A percentile compares a stretch with the other conserved stretches of the same genome.
Evolutionary conservation across 2,113 vertebrate genomes (phyloP).

Genomic region (Neodon shergylaensis): DNA sequence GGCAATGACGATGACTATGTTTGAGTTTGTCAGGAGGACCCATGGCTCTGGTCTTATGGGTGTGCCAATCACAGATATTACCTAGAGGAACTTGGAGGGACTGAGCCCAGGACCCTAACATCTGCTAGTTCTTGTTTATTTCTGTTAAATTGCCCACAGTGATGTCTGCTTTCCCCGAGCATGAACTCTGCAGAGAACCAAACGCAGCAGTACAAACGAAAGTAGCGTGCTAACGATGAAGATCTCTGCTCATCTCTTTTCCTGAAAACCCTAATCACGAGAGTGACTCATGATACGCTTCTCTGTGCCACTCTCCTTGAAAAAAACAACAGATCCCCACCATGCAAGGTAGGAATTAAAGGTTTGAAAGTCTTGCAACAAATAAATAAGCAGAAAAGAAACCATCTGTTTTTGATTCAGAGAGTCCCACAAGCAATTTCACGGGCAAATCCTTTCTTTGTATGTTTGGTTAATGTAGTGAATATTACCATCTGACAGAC

Average conservation of each 20-base stretch:
- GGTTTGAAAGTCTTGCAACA: neutral
- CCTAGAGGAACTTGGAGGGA: neutral
- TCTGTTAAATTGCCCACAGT: neutral
- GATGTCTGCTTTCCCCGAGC: neutral
- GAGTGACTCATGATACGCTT: neutral
- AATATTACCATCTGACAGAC: neutral
- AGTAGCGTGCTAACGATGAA: neutral
- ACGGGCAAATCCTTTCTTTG: neutral
- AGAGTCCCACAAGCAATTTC: neutral
- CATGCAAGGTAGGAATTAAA: neutral
- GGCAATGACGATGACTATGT: fast-evolving
- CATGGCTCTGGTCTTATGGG: neutral
- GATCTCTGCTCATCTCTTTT: neutral
- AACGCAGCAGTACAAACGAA: neutral
- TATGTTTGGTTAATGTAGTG: neutral
- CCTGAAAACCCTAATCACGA: neutral
- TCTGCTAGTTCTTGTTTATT: neutral
- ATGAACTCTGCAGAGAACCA: neutral
- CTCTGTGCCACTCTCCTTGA: neutral
- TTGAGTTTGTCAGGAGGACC: neutral
- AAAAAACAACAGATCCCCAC: neutral
- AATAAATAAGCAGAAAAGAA: neutral
- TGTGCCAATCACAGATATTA: neutral
- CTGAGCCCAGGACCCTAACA: neutral
- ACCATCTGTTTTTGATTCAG: neutral